These are phyloP conservation scores for Wiebesia pumilae DNA, from an alignment of 1,140 invertebrate genomes.

Conservation along the genomic window DNA sequence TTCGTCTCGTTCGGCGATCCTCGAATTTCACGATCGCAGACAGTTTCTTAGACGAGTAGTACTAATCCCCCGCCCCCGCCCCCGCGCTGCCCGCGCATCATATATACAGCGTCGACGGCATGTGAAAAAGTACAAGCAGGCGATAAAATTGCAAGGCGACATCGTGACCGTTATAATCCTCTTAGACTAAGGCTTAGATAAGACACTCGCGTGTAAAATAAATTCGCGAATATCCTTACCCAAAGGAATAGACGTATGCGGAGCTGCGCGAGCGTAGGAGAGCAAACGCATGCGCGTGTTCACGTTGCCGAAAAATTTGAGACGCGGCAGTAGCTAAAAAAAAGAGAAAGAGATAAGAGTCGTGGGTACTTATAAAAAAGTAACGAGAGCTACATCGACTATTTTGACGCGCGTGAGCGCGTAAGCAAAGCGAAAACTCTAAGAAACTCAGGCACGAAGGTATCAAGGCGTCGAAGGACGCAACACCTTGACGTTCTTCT, in stretches of 20 bases:
- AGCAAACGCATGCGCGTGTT: not conserved
- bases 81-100: too few species aligned
- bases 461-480: not conserved
- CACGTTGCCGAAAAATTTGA: not conserved
- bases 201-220: slow-evolving; percentile 37
- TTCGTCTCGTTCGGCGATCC: not conserved
- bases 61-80: too few species aligned
- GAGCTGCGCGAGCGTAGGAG: not conserved
- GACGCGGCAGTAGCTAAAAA: not conserved
- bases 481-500: slow-evolving; percentile 16
- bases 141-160: slow-evolving; percentile 59
- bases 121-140: not conserved
- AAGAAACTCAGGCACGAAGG: not conserved
- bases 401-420: not conserved
- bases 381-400: not conserved
- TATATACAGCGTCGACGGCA: not conserved
- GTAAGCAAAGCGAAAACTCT: not conserved
- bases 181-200: slow-evolving; percentile 58
- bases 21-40: slow-evolving; percentile 9
- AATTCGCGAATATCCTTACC: not conserved
- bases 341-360: not conserved
- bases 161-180: slow-evolving; percentile 61
- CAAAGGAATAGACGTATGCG: not conserved
- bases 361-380: not conserved
- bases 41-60: not conserved